Evolutionary conservation across 2,888 invertebrate species (phyloP).

Genomic region (Nudaria mundana): DNA sequence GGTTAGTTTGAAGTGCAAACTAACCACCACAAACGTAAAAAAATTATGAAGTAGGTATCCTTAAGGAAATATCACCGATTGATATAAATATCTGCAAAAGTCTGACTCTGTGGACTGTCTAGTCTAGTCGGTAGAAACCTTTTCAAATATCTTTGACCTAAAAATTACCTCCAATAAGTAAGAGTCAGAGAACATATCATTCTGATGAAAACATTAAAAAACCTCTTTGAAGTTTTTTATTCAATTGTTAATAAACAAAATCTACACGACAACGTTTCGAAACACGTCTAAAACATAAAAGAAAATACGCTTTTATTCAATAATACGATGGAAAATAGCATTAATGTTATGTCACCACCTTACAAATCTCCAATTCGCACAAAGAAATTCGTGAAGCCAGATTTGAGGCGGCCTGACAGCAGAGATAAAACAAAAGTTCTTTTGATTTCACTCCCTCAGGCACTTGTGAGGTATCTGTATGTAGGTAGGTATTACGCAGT

Average conservation of each 20-base stretch:
- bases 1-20: too few relatives aligned
- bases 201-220: conserved; percentile 23
- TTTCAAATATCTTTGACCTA: neutral
- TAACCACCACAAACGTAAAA: too few relatives aligned
- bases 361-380: conserved; percentile 28
- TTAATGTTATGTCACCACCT: conserved; percentile 38
- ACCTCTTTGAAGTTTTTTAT: conserved; percentile 26
- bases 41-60: too few relatives aligned
- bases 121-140: neutral
- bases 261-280: conserved; percentile 13
- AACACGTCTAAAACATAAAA: conserved; percentile 31
- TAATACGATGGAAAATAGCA: conserved; percentile 30
- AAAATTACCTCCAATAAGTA: neutral
- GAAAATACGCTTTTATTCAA: conserved; percentile 22
- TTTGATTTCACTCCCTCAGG: conserved; percentile 63
- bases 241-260: conserved; percentile 24
- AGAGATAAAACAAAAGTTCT: conserved; percentile 65
- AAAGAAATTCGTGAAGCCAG: conserved; percentile 38
- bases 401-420: conserved; percentile 25
- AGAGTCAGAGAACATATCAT: too few relatives aligned
- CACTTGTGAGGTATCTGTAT: conserved; percentile 40
- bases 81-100: too few relatives aligned
- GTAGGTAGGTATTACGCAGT: conserved; percentile 45
- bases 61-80: too few relatives aligned
- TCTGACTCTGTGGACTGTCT: too few relatives aligned